Evolutionary conservation across 2,888 invertebrate species (phyloP), one percentile per base, ranked within the genome.

Genomic region (Callyntrura sp.): DNA sequence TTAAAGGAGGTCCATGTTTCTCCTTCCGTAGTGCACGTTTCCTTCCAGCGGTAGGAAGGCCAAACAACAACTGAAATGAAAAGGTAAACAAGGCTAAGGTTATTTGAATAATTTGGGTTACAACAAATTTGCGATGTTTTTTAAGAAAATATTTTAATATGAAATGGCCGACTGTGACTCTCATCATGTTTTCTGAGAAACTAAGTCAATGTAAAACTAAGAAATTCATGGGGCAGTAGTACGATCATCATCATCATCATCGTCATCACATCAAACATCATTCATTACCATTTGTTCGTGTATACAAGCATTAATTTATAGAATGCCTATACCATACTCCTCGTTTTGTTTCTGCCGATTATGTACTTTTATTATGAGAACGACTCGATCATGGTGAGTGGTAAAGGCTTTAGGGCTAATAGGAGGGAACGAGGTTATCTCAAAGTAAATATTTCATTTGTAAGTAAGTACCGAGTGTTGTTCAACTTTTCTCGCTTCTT

Each of bases 51-150:
- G 73, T 6, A 73, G 45, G 73, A 14, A 73, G 73, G 73, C 73
- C 23, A 48, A 43, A 17, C 12, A 45, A 9, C 12, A 5, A 25
- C 28, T 17, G 57, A 57, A 28, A 78, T 14, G 57, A 23, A 81
- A 85, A 62, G 51, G 88, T 78, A 88, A 83, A 88, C 78, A 88
- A 84, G 83, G 88, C 84, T 78, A 88, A 84, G 83, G 83, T 68
- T 68, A 62, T 48, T 48, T 70, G 68, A 88, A 78, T 78, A 35
- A 84, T 88, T 84, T 88, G 68, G 88, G 88, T 88, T 88, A 88
- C 48, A 9, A 4, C 35, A 35, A 35, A 35, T 35, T 35, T 35
- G 35, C 35, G 35, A 35, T 35, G 35, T 35, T 35, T 35, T 35
- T 68, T 35, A 14, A 73, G 43, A 78, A 62, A 9, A 73, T 85